Base-by-base conservation (phyloP, 2,113 vertebrate genomes). In the Cardinalis cardinalis region DNA sequence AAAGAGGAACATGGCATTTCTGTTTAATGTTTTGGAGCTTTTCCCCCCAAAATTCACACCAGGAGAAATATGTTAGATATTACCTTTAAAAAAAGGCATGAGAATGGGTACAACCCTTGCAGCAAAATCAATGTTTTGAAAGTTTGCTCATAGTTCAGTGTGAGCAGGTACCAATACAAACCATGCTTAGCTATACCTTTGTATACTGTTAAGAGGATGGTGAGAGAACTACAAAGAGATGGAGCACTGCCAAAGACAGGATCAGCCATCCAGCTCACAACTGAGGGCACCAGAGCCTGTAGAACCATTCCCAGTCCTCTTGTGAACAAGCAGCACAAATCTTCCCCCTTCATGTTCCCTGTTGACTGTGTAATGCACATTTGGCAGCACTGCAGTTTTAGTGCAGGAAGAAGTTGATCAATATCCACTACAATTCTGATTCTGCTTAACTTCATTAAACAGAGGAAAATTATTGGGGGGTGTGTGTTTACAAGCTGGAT, bases 381-480 rank as follows among this genome's bases (percentile, higher is more conserved):
- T 56, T 52, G 76, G 64, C 46, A 64, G 34, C 46, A 23, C 17
- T 8, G 2, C 13, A 24, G 31, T 61, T 81, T 41, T 19, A 36
- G 38, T 6, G 26, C 21, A 63, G 51, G 41, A 84, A 61, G 14
- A 65, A 53, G 64, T 70, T 53, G 31, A 56, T 28, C 28, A 49
- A 18, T 32, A 48, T 16, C 36, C 55, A 1, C 12, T 28, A 48
- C 32, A 78, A 46, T 32, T 44, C 36, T 38, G 41, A 51, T 59
- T 79, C 36, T 76, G 44, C 44, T 74, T 59, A 63, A 23, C 31
- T 44, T 48, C 17, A 61, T 17, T 46, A 25, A 79, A 63, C 38
- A 2, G 1, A 79, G 32, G 13, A 73, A 88, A 86, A 64, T n/a
- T 49, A 55, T 1, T 24, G 18, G 40, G 16, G 10, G 0, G 0